phyloP scores from a whole-genome alignment of 2,888 invertebrate species.

The Ophion slaviceki region DNA sequence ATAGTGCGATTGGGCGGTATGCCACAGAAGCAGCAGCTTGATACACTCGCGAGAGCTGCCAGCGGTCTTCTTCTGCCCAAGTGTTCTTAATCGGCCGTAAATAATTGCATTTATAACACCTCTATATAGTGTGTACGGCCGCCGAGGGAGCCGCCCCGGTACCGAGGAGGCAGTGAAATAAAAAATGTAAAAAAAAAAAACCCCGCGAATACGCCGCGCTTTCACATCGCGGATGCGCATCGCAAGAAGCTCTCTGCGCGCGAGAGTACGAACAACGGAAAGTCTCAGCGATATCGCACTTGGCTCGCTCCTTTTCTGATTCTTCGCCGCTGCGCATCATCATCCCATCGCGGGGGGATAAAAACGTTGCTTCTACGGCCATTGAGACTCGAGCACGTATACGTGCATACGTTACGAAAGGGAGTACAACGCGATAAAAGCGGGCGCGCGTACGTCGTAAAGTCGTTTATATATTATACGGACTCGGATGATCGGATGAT shows the following conservation, averaged over 20 bases:
- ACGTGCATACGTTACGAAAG: not conserved
- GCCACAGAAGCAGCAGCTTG: constrained; percentile 48
- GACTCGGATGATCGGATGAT: constrained; percentile 57
- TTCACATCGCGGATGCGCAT: constrained; percentile 59
- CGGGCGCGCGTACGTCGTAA: constrained; percentile 31
- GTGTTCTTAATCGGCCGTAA: constrained; percentile 83
- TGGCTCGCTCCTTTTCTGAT: not conserved
- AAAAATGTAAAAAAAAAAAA: not conserved
- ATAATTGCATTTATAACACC: constrained; percentile 83
- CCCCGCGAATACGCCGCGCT: constrained; percentile 51
- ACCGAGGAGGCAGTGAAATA: not conserved
- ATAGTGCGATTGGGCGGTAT: constrained; percentile 36
- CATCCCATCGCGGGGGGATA: constrained; percentile 30
- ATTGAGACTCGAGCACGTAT: not conserved
- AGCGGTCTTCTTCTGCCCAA: constrained; percentile 69
- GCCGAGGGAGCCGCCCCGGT: constrained; percentile 63
- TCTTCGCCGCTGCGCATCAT: not conserved
- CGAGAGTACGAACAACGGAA: constrained; percentile 44
- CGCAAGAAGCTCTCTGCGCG: constrained; percentile 51
- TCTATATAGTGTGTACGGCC: constrained; percentile 73
- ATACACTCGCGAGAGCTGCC: constrained; percentile 63
- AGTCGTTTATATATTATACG: constrained; percentile 59
- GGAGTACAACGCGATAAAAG: constrained; percentile 25
- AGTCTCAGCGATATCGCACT: constrained; percentile 50
- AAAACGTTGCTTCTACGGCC: constrained; percentile 26